phyloP scores from a whole-genome alignment of 2,888 invertebrate species.

The Gymnocheta viridis region DNA sequence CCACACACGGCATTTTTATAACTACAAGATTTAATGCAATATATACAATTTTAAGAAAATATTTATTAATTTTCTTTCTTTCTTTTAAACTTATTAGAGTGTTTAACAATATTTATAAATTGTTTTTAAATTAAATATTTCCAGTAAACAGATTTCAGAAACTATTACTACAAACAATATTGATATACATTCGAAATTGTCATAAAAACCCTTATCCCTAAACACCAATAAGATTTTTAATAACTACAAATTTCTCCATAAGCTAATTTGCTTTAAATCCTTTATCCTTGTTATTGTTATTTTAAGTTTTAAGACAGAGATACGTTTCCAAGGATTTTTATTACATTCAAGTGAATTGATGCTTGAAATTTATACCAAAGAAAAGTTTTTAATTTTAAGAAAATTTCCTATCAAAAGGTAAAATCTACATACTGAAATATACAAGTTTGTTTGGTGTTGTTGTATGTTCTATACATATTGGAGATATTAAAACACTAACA shows the following conservation, averaged over 20 bases:
- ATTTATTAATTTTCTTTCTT: too few species aligned
- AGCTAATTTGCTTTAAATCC: slow-evolving; percentile 78
- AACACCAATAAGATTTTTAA: slow-evolving; percentile 56
- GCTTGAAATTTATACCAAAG: slow-evolving; percentile 70
- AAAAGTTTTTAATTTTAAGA: slow-evolving; percentile 74
- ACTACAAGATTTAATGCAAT: neutral
- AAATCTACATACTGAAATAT: slow-evolving; percentile 4
- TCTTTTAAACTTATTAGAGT: neutral
- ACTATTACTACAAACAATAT: slow-evolving; percentile 17
- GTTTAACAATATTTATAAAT: neutral
- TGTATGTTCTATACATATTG: neutral
- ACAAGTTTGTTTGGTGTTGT: neutral
- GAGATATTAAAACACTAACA: neutral
- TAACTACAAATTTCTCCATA: slow-evolving; percentile 64
- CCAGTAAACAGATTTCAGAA: neutral
- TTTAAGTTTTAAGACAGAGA: slow-evolving; percentile 46
- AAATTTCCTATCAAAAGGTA: slow-evolving; percentile 33
- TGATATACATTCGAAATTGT: neutral
- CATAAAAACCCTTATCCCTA: slow-evolving; percentile 25
- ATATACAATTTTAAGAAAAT: neutral
- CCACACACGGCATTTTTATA: neutral
- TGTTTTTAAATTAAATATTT: neutral
- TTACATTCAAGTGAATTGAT: slow-evolving; percentile 71
- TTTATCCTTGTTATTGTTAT: slow-evolving; percentile 73
- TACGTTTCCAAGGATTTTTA: slow-evolving; percentile 69